phyloP scores from a whole-genome alignment of 2,888 invertebrate genomes.

The Drosophila siamana region DNA sequence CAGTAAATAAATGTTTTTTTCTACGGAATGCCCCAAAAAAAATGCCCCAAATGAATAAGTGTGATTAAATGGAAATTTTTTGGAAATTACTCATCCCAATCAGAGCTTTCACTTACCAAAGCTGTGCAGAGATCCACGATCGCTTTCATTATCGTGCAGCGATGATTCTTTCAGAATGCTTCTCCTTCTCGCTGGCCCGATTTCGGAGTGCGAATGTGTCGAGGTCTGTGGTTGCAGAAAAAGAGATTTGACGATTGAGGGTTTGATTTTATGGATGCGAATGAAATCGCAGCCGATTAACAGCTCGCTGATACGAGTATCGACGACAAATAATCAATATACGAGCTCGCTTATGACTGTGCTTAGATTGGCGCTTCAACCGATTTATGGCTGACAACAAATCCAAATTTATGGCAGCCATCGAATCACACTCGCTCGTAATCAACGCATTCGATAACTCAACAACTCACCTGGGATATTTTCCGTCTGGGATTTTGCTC shows the following conservation, averaged over 20 bases:
- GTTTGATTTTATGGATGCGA: not conserved
- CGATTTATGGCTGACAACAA: conserved; percentile 45
- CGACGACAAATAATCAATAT: conserved; percentile 33
- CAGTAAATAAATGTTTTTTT: too few species aligned
- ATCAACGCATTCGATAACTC: conserved; percentile 1
- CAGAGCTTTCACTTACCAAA: conserved; percentile 76
- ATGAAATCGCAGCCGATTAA: conserved; percentile 58
- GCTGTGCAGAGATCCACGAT: conserved; percentile 84
- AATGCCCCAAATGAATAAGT: too few species aligned
- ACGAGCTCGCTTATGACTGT: conserved; percentile 5
- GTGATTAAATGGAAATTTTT: conserved; percentile 14
- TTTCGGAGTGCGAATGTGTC: conserved; percentile 87
- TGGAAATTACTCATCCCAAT: not conserved
- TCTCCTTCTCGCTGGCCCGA: conserved; percentile 90
- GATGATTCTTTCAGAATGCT: conserved; percentile 89
- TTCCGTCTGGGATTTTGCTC: conserved; percentile 87
- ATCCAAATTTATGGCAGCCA: conserved; percentile 66
- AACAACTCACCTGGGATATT: conserved; percentile 84
- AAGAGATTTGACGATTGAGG: conserved; percentile 3
- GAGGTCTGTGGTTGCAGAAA: conserved; percentile 84
- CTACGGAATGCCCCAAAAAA: conserved; percentile 10
- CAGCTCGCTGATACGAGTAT: conserved; percentile 20
- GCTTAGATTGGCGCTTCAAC: conserved; percentile 29
- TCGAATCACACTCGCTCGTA: conserved; percentile 28
- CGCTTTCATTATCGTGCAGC: conserved; percentile 84